Evolutionary conservation across 2,797 vertebrate genomes (phyloP).

Genomic region (Discoglossus pictus): DNA sequence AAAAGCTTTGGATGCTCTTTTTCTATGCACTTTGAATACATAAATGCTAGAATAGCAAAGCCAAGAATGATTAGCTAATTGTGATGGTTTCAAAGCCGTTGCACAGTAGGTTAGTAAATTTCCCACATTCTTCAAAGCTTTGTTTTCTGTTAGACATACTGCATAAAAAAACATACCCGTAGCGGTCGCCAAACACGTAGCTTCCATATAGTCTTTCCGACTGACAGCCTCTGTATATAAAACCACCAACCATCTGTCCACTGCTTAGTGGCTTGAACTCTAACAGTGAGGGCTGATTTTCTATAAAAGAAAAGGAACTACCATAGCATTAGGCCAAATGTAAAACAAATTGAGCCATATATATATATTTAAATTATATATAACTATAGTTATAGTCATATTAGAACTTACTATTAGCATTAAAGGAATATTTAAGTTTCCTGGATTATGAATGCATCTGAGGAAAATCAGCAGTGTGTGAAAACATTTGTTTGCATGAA

Average conservation of each 20-base stretch:
- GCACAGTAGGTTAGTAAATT: too few relatives aligned
- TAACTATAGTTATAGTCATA: too few relatives aligned
- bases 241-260: constrained; percentile 87
- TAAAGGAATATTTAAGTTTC: too few relatives aligned
- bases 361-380: too few relatives aligned
- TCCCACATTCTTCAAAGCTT: too few relatives aligned
- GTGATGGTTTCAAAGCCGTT: too few relatives aligned
- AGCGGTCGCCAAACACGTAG: constrained; percentile 94
- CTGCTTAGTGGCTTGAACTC: constrained; percentile 90
- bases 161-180: constrained; percentile 81
- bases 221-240: constrained; percentile 96
- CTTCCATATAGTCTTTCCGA: constrained; percentile 92
- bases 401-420: too few relatives aligned
- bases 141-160: background rate
- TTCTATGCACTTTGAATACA: too few relatives aligned
- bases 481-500: too few relatives aligned
- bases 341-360: constrained; percentile 47
- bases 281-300: constrained; percentile 91
- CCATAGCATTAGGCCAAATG: constrained; percentile 63
- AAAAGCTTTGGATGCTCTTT: too few relatives aligned
- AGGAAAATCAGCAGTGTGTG: too few relatives aligned
- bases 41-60: background rate
- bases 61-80: background rate
- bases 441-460: too few relatives aligned
- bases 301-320: constrained; percentile 70